Evolutionary conservation across 2,888 invertebrate genomes (phyloP), one percentile per base, ranked within the genome.

Genomic region (Cyrtodaria siliqua): DNA sequence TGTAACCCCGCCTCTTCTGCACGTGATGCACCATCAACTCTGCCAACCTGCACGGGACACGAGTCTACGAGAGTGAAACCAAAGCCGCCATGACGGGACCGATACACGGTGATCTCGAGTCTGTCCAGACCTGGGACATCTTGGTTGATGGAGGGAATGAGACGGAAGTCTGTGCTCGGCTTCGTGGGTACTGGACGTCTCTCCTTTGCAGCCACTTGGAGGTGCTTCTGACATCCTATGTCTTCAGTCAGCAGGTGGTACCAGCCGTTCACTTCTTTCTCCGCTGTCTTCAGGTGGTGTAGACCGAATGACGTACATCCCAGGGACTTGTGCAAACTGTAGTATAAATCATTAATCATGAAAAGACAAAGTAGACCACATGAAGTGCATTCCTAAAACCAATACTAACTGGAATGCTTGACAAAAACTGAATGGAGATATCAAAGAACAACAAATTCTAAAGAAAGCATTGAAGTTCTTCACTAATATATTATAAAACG

Each of bases 271-370:
- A 95, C 93, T 79, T 93, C 93, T 94, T 95, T 95, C 92, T 95
- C 95, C 94, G 80, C 83, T 9, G 71, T 72, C 24, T 96, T 94
- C 85, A 96, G 95, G 95, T 96, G 95, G 94, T 95, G 96, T 89
- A 97, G 94, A 88, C 97, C 96, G 94, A 97, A 96, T 93, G 97
- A 97, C 95, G 97, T 96, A 94, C 97, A 97, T 95, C 97, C 98
- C 94, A 97, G 94, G 93, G 97, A 96, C 94, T 97, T 97, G 95
- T 97, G 97, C 94, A 96, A 96, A 94, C 97, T 97, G 82, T 52
- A 33, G 12, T 33, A 33, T 40, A 18, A 23, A n/a, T 59, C 20
- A 23, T 52, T 3, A n/a, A 29, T 33, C 33, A 33, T 33, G 33
- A 33, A 33, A 33, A 33, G 33, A n/a, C n/a, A n/a, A n/a, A n/a